Conservation (phyloP, 1,140 invertebrate genomes). For the Drosophila seguyi region DNA sequence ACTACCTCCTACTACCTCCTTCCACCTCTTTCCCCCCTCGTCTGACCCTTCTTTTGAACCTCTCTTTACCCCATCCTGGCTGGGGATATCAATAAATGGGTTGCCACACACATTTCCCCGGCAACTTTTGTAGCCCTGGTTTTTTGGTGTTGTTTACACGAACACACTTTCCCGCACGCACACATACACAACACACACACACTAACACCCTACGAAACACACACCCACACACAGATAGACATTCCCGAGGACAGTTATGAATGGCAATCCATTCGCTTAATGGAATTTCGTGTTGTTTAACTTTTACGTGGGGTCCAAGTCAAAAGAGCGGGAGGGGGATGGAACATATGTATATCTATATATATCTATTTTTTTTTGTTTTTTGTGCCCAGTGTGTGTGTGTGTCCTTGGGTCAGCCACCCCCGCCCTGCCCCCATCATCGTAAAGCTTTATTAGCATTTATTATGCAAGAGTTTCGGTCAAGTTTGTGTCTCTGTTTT, state of each 20-base stretch:
- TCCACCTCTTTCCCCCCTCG: neutral
- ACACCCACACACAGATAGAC: constrained; percentile 8
- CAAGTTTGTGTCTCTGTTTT: constrained; percentile 53
- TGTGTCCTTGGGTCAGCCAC: constrained; percentile 37
- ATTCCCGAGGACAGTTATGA: constrained; percentile 74
- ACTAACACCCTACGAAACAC: neutral
- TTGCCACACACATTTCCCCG: constrained; percentile 34
- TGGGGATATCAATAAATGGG: constrained; percentile 46
- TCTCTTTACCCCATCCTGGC: neutral
- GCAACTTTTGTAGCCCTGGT: constrained; percentile 42
- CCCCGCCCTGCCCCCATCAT: constrained; percentile 25
- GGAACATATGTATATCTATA: constrained; percentile 13
- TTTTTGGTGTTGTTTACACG: constrained; percentile 23
- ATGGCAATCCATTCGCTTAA: constrained; percentile 82
- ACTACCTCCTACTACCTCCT: too few species aligned
- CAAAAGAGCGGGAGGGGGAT: neutral
- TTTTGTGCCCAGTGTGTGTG: neutral
- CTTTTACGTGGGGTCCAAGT: constrained; percentile 54
- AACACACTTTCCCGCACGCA: neutral
- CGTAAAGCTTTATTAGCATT: constrained; percentile 82
- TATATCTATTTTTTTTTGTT: constrained; percentile 1
- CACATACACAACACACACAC: neutral
- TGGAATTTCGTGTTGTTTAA: constrained; percentile 81
- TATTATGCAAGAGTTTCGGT: constrained; percentile 72
- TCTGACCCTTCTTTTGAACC: neutral